Evolutionary conservation across 1,140 invertebrate species (phyloP).

Genomic region (Arion vulgaris): DNA sequence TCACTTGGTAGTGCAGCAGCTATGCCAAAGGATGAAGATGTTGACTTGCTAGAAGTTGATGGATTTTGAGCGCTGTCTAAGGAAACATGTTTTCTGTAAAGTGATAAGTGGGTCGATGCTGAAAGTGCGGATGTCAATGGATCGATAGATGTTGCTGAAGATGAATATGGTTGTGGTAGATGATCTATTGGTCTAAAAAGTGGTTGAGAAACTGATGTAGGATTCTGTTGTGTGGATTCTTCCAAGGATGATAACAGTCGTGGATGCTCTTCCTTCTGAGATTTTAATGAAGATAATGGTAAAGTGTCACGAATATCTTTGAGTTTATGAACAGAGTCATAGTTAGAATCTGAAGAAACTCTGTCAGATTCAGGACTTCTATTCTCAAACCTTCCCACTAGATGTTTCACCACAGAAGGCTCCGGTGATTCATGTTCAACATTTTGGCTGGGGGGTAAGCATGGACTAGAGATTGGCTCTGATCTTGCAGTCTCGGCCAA

Average conservation of each 20-base stretch:
- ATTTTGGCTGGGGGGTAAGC: neutral
- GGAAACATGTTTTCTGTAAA: neutral
- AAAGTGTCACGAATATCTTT: neutral
- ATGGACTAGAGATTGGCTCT: neutral
- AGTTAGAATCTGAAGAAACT: neutral
- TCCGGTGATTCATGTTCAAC: constrained; percentile 16
- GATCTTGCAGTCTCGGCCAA: neutral
- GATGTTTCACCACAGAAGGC: constrained; percentile 50
- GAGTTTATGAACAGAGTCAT: neutral
- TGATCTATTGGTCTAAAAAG: neutral
- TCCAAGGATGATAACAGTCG: no score
- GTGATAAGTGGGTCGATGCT: neutral
- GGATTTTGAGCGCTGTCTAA: neutral
- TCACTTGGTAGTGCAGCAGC: neutral
- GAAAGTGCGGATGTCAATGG: neutral
- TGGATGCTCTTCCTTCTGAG: neutral
- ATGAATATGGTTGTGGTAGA: neutral
- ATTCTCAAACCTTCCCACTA: constrained; percentile 58
- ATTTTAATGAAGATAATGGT: neutral
- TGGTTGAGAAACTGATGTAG: neutral
- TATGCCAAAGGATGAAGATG: neutral
- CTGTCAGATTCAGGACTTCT: constrained; percentile 15
- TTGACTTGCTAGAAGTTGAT: neutral
- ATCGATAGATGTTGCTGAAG: neutral
- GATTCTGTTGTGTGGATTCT: neutral